Conservation (phyloP, 2,113 vertebrate species). For the Atractosteus spatula region DNA sequence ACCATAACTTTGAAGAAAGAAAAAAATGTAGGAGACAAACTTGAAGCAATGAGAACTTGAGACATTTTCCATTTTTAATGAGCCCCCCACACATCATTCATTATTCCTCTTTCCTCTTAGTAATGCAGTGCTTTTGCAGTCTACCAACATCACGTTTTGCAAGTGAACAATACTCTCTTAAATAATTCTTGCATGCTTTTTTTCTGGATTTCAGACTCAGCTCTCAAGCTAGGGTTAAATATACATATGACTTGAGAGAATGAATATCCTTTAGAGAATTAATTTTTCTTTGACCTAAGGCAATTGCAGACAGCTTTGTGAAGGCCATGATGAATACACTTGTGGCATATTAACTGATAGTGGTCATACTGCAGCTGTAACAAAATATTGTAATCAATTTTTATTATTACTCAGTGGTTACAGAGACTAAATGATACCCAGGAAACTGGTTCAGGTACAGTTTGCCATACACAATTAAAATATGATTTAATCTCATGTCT, state of each 20-base stretch:
- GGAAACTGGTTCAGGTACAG: too few species aligned
- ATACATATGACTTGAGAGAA: constrained; percentile 4
- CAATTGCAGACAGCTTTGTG: constrained; percentile 1
- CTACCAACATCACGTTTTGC: not conserved
- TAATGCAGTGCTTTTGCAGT: constrained; percentile 8
- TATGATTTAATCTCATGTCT: too few species aligned
- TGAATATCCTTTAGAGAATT: not conserved
- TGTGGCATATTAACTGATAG: not conserved
- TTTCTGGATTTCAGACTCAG: constrained; percentile 6
- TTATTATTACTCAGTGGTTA: too few species aligned
- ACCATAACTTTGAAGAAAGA: not conserved
- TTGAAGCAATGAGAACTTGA: constrained; percentile 2
- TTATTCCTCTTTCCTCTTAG: constrained; percentile 13
- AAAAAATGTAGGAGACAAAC: not conserved
- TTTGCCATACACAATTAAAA: too few species aligned
- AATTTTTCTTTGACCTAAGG: constrained; percentile 8
- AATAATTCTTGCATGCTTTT: constrained; percentile 24
- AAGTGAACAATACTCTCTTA: constrained; percentile 10
- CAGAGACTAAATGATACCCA: too few species aligned
- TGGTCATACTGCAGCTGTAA: not conserved
- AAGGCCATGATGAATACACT: not conserved
- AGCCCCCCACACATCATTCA: constrained; percentile 22
- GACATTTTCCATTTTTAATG: constrained; percentile 23
- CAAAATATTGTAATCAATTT: not conserved
- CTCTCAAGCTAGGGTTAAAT: constrained; percentile 17